Evolutionary conservation across 2,888 invertebrate genomes (phyloP), one percentile per base, ranked within the genome.

Genomic region (Calliopum simillimum): DNA sequence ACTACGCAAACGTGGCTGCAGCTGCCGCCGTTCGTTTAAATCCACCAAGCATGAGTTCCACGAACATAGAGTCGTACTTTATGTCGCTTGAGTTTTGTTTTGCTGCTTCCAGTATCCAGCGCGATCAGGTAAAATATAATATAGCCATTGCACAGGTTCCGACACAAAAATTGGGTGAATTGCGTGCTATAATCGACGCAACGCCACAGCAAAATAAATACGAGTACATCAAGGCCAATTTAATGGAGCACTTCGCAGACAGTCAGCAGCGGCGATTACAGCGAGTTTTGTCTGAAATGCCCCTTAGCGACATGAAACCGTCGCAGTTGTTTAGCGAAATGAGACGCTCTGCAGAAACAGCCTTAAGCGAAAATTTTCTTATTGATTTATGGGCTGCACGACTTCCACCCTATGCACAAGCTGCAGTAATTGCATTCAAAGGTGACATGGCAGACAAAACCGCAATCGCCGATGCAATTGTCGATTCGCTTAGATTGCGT

Each of bases 121-220:
- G n/a, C n/a, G n/a, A n/a, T n/a, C n/a, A n/a, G n/a, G n/a, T n/a
- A n/a, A n/a, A n/a, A n/a, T n/a, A n/a, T n/a, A n/a, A n/a, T n/a
- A n/a, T n/a, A n/a, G n/a, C n/a, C 11, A 46, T 55, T 14, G 58
- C 58, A 23, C 23, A 41, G n/a, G 58, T 58, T 5, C 58, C 58
- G n/a, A 23, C 58, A 2, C 14, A 23, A 4, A 58, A 58, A n/a
- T 13, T 58, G 21, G 4, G 4, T n/a, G 58, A 58, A 33, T 13
- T 58, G 3, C 23, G 58, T 14, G 25, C 3, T 13, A 58, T 58
- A 13, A 58, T 58, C 14, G 5, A 3, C 3, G 43, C 25, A 33
- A 8, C 58, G 14, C 43, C 58, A 4, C 2, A 4, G 21, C 58
- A 58, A 41, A 58, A 33, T n/a, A 16, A 21, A 3, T 58, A 25